Evolutionary conservation across 2,113 vertebrate species (phyloP), one percentile per base, ranked within the genome.

Genomic region (Notarius lentiginosus): DNA sequence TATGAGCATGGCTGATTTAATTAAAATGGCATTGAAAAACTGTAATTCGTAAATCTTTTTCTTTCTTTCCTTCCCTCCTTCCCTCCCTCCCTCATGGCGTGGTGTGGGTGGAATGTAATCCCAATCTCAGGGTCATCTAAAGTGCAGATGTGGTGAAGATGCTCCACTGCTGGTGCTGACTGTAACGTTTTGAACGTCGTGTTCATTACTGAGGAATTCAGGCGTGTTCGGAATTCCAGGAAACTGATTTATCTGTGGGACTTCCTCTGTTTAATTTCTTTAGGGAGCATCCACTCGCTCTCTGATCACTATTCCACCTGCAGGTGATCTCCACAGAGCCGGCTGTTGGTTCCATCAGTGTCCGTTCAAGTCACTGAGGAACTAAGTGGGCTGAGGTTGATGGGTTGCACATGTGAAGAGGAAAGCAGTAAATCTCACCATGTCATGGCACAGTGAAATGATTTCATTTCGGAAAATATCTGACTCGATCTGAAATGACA

Each of bases 401-500:
- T 82, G 60, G 24, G 24, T 66, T 82, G 24, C 81, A 82, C 81
- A 82, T 82, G 81, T 65, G 81, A 66, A 27, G 61, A 82, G 81
- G 81, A 65, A 82, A 27, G 47, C 41, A 24, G 61, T n/a, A 82
- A 82, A 82, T 82, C 58, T 61, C 79, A 61, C 56, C 73, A 63
- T 34, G 56, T 81, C 79, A 60, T 47, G 56, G 4, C 30, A 6
- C 1, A 12, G 4, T 24, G 56, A 81, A 22, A 47, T 3, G 3
- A n/a, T 41, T 24, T 11, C 24, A 30, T 18, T 60, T 18, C 15
- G 34, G 47, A n/a, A 82, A 63, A 82, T 49, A 41, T 1, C 30
- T 49, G 34, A 63, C 17, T 61, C 17, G 1, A 11, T 47, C 58
- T 8, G 34, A 61, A 82, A 82, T 53, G 34, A 8, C 80, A 15